Evolutionary conservation across 2,797 vertebrate genomes (phyloP).

Genomic region (Oryzias sinensis): DNA sequence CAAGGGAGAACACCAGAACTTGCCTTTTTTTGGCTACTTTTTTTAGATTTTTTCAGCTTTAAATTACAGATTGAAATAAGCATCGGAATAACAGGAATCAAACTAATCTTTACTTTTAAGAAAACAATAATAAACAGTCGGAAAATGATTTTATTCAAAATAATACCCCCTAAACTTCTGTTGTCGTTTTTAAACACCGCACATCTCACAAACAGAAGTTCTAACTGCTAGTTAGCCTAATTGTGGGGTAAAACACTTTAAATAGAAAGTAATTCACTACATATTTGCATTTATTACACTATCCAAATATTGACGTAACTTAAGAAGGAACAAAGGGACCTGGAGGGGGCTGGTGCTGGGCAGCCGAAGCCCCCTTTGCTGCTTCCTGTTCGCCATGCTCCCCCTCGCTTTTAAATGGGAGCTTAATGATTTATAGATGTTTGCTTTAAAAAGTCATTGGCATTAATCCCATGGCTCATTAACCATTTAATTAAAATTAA

Average conservation of each 20-base stretch:
- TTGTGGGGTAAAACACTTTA: slow-evolving; percentile 13
- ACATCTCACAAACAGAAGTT: neutral
- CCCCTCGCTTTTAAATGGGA: slow-evolving; percentile 74
- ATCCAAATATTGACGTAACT: slow-evolving; percentile 31
- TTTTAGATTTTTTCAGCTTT: too few relatives aligned
- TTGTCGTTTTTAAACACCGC: too few relatives aligned
- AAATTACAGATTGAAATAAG: too few relatives aligned
- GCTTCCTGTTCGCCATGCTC: slow-evolving; percentile 65
- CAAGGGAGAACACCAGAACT: too few relatives aligned
- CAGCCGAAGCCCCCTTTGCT: slow-evolving; percentile 64
- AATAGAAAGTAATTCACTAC: slow-evolving; percentile 28
- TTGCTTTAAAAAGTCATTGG: slow-evolving; percentile 87
- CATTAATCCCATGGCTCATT: slow-evolving; percentile 89
- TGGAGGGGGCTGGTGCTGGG: slow-evolving; percentile 32
- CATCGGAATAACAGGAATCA: too few relatives aligned
- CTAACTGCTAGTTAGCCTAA: slow-evolving; percentile 5
- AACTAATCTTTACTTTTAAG: neutral
- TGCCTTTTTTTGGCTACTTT: too few relatives aligned
- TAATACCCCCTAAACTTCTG: too few relatives aligned
- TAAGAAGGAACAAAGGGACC: slow-evolving; percentile 2
- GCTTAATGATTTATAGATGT: slow-evolving; percentile 86
- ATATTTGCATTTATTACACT: slow-evolving; percentile 42
- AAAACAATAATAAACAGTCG: neutral
- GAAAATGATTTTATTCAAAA: too few relatives aligned
- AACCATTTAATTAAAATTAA: slow-evolving; percentile 88